A percentile compares a stretch with the other conserved stretches of the same genome.
phyloP scores from a whole-genome alignment of 2,888 invertebrate species.

The Dicroscelio sp. region DNA sequence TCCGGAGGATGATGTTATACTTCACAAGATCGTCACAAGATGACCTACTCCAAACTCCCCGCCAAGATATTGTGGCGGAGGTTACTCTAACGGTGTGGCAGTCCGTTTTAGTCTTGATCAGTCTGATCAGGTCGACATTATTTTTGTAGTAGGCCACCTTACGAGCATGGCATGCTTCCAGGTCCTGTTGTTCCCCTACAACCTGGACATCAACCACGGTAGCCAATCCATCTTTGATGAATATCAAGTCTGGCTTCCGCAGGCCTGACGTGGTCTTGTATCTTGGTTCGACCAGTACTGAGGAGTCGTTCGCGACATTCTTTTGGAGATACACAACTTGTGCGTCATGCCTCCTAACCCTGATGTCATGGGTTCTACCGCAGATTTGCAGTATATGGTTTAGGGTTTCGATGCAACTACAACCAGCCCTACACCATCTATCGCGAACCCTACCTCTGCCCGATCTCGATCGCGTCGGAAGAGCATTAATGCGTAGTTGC shows the following conservation, averaged over 20 bases:
- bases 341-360: constrained; percentile 88
- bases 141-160: constrained; percentile 19
- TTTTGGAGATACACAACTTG: constrained; percentile 53
- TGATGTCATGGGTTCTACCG: constrained; percentile 88
- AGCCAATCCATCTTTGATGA: neutral
- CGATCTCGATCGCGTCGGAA: constrained; percentile 86
- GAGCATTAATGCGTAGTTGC: constrained; percentile 88
- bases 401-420: constrained; percentile 86
- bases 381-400: constrained; percentile 88
- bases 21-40: constrained; percentile 19
- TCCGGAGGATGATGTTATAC: constrained; percentile 9
- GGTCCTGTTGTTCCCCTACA: constrained; percentile 55
- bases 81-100: constrained; percentile 24
- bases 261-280: constrained; percentile 72
- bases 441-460: constrained; percentile 82
- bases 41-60: constrained; percentile 71
- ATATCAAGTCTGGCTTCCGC: constrained; percentile 72
- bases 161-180: neutral
- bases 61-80: constrained; percentile 75
- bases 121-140: neutral
- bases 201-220: constrained; percentile 76
- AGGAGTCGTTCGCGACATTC: neutral
- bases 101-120: neutral
- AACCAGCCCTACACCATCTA: constrained; percentile 66
- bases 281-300: constrained; percentile 78